A percentile compares a stretch with the other conserved stretches of the same genome.
phyloP scores from a whole-genome alignment of 2,113 vertebrate species.

The Grammomys dolichurus region DNA sequence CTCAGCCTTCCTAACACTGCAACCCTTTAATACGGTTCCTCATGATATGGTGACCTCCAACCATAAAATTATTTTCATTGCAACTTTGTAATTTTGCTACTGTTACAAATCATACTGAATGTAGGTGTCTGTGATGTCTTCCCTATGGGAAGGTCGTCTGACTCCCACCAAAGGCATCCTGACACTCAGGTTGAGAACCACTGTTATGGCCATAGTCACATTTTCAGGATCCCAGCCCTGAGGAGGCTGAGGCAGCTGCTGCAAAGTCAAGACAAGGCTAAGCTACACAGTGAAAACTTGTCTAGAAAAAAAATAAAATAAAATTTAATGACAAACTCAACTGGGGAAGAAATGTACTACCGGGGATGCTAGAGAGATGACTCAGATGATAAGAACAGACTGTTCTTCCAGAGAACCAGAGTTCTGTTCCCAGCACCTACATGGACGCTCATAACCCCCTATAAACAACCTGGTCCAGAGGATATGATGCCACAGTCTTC shows the following conservation, averaged over 20 bases:
- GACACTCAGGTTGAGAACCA: not conserved
- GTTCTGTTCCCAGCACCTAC: not conserved
- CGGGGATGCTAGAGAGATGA: not conserved
- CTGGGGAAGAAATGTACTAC: not conserved
- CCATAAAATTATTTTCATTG: too few relatives aligned
- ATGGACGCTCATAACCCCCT: not conserved
- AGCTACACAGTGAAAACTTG: not conserved
- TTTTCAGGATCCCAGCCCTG: not conserved
- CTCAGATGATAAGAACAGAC: not conserved
- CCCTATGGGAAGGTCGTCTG: too few relatives aligned
- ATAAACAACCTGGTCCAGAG: not conserved
- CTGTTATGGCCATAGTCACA: not conserved
- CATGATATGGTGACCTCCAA: too few relatives aligned
- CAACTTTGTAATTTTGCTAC: too few relatives aligned
- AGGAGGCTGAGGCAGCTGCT: not conserved
- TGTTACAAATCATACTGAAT: too few relatives aligned
- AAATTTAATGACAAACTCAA: not conserved
- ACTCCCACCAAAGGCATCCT: too few relatives aligned
- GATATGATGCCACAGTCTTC: too few relatives aligned
- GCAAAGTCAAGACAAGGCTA: not conserved
- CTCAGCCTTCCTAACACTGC: not conserved
- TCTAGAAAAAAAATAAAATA: not conserved
- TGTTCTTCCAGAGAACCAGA: not conserved
- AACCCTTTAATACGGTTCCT: too few relatives aligned
- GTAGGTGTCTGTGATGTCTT: too few relatives aligned